Evolutionary conservation across 1,140 invertebrate genomes (phyloP).

Genomic region (Drosophila cardini): DNA sequence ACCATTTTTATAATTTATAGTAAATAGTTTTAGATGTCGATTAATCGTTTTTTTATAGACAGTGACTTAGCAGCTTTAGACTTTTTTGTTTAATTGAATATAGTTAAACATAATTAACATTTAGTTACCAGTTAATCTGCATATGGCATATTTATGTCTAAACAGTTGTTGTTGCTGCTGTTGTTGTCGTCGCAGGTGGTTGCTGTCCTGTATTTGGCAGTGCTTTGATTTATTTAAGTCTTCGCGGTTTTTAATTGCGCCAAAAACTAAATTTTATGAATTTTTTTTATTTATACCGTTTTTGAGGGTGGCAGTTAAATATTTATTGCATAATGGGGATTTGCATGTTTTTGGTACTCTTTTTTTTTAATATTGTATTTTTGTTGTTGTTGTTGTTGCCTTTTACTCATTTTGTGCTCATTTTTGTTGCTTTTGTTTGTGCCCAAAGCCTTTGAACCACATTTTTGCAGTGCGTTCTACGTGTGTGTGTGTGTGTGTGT

Average conservation of each 20-base stretch:
- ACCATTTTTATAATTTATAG: no score
- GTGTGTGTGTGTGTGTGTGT: conserved; percentile 25
- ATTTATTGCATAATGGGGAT: conserved; percentile 55
- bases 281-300: conserved; percentile 7
- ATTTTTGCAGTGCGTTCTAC: conserved; percentile 49
- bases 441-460: conserved; percentile 72
- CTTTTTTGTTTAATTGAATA: not conserved
- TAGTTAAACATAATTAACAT: not conserved
- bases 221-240: conserved; percentile 42
- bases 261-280: no score
- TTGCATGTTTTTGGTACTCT: conserved; percentile 19
- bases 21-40: no score
- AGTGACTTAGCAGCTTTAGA: no score
- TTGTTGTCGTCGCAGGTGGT: conserved; percentile 6
- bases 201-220: conserved; percentile 11
- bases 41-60: no score
- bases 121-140: not conserved
- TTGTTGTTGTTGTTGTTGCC: conserved; percentile 32
- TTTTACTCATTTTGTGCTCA: conserved; percentile 13
- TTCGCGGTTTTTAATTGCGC: conserved; percentile 41
- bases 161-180: not conserved
- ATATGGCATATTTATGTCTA: not conserved
- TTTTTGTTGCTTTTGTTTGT: conserved; percentile 44
- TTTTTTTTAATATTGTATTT: conserved; percentile 37
- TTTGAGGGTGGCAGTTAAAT: conserved; percentile 35